Evolutionary conservation across 2,797 vertebrate species (phyloP).

Genomic region (Percopsis omiscomaycus): DNA sequence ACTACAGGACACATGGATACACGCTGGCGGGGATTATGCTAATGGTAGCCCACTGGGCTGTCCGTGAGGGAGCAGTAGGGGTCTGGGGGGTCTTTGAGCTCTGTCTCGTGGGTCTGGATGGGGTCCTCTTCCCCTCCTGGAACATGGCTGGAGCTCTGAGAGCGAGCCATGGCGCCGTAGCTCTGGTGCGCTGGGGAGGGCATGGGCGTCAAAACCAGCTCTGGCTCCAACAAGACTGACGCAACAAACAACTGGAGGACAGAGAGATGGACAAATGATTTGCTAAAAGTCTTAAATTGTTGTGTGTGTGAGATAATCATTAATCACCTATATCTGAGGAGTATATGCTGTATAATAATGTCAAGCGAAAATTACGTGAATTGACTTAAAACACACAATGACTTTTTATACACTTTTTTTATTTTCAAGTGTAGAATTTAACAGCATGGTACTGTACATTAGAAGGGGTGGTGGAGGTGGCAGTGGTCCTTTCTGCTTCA

Average conservation of each 20-base stretch:
- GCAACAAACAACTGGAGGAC: slow-evolving; percentile 89
- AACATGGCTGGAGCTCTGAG: slow-evolving; percentile 76
- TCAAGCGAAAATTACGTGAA: too few relatives aligned
- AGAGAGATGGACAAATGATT: slow-evolving; percentile 18
- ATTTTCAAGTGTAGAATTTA: neutral
- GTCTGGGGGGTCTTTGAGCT: slow-evolving; percentile 75
- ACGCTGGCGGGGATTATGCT: too few relatives aligned
- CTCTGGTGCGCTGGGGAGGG: slow-evolving; percentile 91
- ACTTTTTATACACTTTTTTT: neutral
- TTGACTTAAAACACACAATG: too few relatives aligned
- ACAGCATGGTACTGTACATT: slow-evolving; percentile 74
- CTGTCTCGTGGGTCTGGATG: slow-evolving; percentile 65
- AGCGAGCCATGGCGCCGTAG: slow-evolving; percentile 90
- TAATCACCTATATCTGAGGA: neutral
- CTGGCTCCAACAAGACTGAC: slow-evolving; percentile 90
- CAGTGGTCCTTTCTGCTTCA: slow-evolving; percentile 85
- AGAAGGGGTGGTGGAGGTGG: slow-evolving; percentile 87
- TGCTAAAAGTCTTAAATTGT: neutral
- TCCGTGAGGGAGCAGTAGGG: slow-evolving; percentile 80
- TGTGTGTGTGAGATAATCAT: neutral
- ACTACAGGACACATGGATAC: slow-evolving; percentile 51
- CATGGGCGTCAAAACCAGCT: slow-evolving; percentile 89
- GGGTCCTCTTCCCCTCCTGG: slow-evolving; percentile 73
- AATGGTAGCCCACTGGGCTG: slow-evolving; percentile 79
- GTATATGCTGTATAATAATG: too few relatives aligned